These are phyloP conservation scores for Xenopus petersii DNA, from an alignment of 2,797 vertebrate genomes.

Conservation along the genomic window DNA sequence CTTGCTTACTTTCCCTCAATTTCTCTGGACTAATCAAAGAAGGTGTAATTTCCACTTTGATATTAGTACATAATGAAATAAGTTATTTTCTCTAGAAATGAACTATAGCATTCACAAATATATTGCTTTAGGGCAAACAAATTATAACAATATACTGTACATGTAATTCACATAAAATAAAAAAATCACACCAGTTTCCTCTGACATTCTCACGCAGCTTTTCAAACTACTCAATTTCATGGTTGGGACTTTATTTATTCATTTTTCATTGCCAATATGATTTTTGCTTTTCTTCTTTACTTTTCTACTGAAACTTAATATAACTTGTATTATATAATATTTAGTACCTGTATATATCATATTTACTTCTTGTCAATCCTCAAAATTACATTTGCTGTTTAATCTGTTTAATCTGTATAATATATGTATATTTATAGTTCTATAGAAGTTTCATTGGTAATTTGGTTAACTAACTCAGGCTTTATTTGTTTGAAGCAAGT, in stretches of 20 bases:
- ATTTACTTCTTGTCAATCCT: no score
- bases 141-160: constrained; percentile 31
- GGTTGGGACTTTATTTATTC: neutral
- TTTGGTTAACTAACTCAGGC: no score
- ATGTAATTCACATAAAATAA: constrained; percentile 27
- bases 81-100: constrained; percentile 8
- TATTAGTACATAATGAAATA: constrained; percentile 50
- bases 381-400: no score
- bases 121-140: constrained; percentile 33
- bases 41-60: constrained; percentile 60
- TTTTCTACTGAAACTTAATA: neutral
- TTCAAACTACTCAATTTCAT: constrained; percentile 32
- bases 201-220: constrained; percentile 8
- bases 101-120: constrained; percentile 31
- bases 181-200: neutral
- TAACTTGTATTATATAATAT: no score
- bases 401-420: no score
- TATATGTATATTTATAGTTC: no score
- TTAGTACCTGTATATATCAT: no score
- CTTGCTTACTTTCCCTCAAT: constrained; percentile 66
- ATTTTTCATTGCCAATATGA: neutral
- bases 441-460: no score
- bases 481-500: no score
- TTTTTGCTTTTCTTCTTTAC: neutral
- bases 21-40: constrained; percentile 60